A percentile compares a stretch with the other conserved stretches of the same genome.
These are phyloP conservation scores for Euplagia quadripunctaria DNA, from an alignment of 2,888 invertebrate species.

Conservation along the genomic window DNA sequence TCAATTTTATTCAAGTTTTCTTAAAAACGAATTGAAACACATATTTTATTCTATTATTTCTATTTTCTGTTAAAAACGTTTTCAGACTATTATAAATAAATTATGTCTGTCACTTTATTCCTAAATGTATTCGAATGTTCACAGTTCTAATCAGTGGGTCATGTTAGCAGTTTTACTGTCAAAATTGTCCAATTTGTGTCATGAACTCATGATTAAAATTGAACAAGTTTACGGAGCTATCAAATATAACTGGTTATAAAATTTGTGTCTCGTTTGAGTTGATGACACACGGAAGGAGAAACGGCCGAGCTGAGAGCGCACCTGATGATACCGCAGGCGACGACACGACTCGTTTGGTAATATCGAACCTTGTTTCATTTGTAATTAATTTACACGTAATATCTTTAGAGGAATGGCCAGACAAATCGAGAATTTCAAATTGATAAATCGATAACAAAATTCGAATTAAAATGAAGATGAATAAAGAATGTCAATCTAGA, in stretches of 20 bases:
- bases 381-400: conserved; percentile 21
- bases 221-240: conserved; percentile 63
- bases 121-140: conserved; percentile 10
- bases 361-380: conserved; percentile 22
- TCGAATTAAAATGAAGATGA: conserved; percentile 15
- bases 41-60: not conserved
- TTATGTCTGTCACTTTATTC: not conserved
- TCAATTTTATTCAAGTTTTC: not conserved
- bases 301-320: conserved; percentile 21
- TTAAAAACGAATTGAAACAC: not conserved
- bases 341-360: conserved; percentile 17
- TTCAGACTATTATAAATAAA: not conserved
- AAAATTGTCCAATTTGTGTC: conserved; percentile 64
- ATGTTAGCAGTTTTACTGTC: conserved; percentile 48
- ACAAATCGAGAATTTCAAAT: conserved; percentile 9
- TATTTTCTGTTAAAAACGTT: not conserved
- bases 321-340: conserved; percentile 19
- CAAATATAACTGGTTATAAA: conserved; percentile 68
- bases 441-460: conserved; percentile 10
- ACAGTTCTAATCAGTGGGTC: conserved; percentile 36
- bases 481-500: not conserved
- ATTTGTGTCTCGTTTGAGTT: conserved; percentile 53
- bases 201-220: conserved; percentile 53
- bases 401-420: conserved; percentile 11
- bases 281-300: conserved; percentile 50